Evolutionary conservation across 1,140 invertebrate species (phyloP).

Genomic region (Liolophura sinensis): DNA sequence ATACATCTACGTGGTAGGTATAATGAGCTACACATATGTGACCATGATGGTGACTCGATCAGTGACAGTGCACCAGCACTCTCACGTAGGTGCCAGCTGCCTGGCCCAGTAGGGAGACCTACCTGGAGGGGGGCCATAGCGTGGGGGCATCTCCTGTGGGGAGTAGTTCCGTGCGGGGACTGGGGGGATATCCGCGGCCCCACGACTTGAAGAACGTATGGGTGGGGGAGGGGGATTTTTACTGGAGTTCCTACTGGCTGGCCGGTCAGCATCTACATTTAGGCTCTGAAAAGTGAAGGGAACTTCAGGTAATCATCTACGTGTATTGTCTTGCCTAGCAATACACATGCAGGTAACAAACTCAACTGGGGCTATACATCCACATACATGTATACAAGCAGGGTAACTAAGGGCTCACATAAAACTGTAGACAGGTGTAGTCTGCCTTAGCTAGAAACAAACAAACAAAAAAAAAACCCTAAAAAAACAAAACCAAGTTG

Average conservation of each 20-base stretch:
- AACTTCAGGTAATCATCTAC: background rate
- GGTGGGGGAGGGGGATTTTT: slow-evolving; percentile 41
- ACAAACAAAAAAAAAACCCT: too few relatives aligned
- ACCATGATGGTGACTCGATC: too few relatives aligned
- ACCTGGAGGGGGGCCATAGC: slow-evolving; percentile 40
- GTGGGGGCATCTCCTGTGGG: slow-evolving; percentile 32
- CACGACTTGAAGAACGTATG: slow-evolving; percentile 33
- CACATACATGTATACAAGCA: background rate
- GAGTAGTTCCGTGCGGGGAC: slow-evolving; percentile 40
- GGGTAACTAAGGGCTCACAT: background rate
- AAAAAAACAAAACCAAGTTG: too few relatives aligned
- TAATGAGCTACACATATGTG: too few relatives aligned
- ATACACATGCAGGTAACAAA: background rate
- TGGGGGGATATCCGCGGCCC: slow-evolving; percentile 33
- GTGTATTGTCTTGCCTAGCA: background rate
- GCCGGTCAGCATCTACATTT: slow-evolving; percentile 32
- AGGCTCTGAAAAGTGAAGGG: slow-evolving; percentile 27
- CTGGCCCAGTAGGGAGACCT: background rate
- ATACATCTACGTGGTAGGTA: too few relatives aligned
- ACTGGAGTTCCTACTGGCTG: slow-evolving; percentile 29
- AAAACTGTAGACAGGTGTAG: background rate
- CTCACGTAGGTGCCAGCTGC: too few relatives aligned
- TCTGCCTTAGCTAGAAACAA: background rate
- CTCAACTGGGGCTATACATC: background rate
- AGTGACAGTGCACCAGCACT: too few relatives aligned